Evolutionary conservation across 1,140 invertebrate genomes (phyloP).

Genomic region (Gonatopus flavifemur): DNA sequence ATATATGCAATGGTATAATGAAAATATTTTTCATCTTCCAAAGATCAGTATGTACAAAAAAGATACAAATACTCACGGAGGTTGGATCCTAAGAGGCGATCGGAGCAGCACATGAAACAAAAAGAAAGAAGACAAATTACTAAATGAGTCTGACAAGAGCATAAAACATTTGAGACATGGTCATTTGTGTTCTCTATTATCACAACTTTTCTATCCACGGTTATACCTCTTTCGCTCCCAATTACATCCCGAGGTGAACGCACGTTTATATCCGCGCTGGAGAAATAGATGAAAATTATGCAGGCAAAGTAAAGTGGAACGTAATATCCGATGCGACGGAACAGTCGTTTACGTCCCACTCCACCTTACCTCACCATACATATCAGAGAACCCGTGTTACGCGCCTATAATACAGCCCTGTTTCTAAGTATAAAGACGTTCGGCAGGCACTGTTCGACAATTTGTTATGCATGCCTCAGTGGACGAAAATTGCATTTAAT

Average conservation of each 20-base stretch:
- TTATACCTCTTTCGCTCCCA: too few relatives aligned
- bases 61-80: conserved; percentile 57
- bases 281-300: conserved; percentile 35
- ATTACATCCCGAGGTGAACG: too few relatives aligned
- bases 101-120: conserved; percentile 47
- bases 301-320: conserved; percentile 49
- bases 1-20: too few relatives aligned
- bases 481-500: conserved; percentile 56
- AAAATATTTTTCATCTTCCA: too few relatives aligned
- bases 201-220: too few relatives aligned
- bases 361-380: too few relatives aligned
- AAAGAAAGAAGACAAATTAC: conserved; percentile 38
- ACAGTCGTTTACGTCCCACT: conserved; percentile 19
- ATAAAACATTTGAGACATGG: too few relatives aligned
- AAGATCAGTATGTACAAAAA: background rate
- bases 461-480: conserved; percentile 53
- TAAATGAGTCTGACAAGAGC: too few relatives aligned
- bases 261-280: background rate
- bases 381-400: too few relatives aligned
- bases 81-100: conserved; percentile 51
- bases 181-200: too few relatives aligned
- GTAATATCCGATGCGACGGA: conserved; percentile 44
- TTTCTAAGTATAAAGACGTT: conserved; percentile 43
- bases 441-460: conserved; percentile 29
- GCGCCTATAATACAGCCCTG: conserved; percentile 23